Base-by-base conservation (phyloP, 1,140 invertebrate species). In the Heliothis virescens region DNA sequence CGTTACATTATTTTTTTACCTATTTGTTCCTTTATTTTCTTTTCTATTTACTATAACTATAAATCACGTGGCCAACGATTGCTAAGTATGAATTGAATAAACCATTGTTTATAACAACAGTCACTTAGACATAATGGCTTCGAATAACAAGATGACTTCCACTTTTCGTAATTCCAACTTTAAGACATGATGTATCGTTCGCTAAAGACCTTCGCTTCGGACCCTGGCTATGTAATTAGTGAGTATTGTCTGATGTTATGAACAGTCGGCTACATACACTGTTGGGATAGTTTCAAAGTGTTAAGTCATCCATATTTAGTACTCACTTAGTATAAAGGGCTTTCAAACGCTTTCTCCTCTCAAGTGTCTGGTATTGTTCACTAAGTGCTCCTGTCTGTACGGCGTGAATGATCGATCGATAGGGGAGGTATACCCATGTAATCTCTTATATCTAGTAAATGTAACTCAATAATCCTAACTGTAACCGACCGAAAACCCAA, bases 161-260 rank as follows among this genome's bases (percentile, higher is more conserved):
- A 85, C 67, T 84, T 87, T 83, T 84, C 77, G 75, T 86, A 83
- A 83, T 81, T 72, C 73, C 71, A 67, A 79, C 72, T 72, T 65
- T 50, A 82, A 75, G 63, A 79, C 50, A 81, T 82, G 63, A 80
- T 77, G 57, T 77, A 77, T 77, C 60, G 75, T 72, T 79, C 34
- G 60, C 50, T 65, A 79, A 82, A 50, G 78, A 73, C 72, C 63
- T 62, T 80, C 78, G 79, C 79, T 74, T 79, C 79, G 55, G 75
- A 71, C 83, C 57, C 76, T 82, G 77, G 81, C 72, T 80, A 29
- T 83, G 83, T 82, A 87, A 89, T 89, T 87, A 85, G 77, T 74
- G 55, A 75, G 80, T 80, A 87, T 90, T 89, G 87, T 90, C 55
- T 85, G 82, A 73, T 71, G 67, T 82, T 82, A 76, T 81, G 80